Evolutionary conservation across 1,140 invertebrate genomes (phyloP), one percentile per base, ranked within the genome.

Genomic region (Pomacea maculata): DNA sequence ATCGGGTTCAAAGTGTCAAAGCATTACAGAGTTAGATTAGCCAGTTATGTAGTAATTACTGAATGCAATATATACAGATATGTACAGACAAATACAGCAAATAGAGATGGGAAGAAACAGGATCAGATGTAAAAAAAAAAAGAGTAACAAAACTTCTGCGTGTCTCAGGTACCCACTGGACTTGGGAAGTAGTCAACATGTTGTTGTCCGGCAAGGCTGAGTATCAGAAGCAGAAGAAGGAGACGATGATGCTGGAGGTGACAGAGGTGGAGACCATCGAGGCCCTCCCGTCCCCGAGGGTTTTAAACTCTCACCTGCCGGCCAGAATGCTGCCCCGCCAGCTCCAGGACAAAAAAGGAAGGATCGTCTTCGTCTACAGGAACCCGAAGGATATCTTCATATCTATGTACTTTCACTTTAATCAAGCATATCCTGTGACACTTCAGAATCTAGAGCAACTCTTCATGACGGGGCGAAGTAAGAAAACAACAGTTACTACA

Each of bases 321-420:
- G 75, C 82, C 21, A 52, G 79, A n/a, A 54, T 80, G n/a, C 17
- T 86, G 11, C 83, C 83, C 6, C 73, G 45, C 4, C 65, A 85
- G 8, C 67, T 82, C 7, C 57, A 81, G n/a, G 79, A 83, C 12
- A 84, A 85, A 65, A 79, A 80, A 25, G 64, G 57, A 29, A 84
- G 84, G 72, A 81, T 84, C 4, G 65, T 86, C 21, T 72, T 19
- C 29, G 54, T 84, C 6, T 65, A 79, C 52, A 72, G 86, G 64
- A 86, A 86, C 64, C 82, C 83, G 0, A 86, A 86, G 82, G 86
- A 86, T 80, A 65, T 81, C 4, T 75, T 63, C 3, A 83, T 86
- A 63, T 86, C 86, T 1, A 57, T 73, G 45, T 86, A 75, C 68
- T 71, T 80, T 54, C 79, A 80, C 68, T 64, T 75, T 1, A 83